Conservation (phyloP, 1,140 invertebrate genomes). For the Lutraria rhynchaena region DNA sequence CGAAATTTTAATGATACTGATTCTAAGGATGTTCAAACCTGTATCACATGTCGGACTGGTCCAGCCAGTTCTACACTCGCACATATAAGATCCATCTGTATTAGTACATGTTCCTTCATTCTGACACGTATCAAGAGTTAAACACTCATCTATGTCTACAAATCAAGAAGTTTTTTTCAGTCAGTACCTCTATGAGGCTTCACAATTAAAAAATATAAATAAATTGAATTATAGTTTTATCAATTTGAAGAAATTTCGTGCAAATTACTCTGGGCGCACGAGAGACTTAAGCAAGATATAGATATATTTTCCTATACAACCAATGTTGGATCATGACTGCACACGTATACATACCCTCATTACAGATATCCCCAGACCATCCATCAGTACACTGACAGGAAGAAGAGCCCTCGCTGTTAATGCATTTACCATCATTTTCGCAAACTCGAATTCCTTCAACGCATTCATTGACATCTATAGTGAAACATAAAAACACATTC, state of each 20-base stretch:
- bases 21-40: neutral
- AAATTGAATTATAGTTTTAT: too few relatives aligned
- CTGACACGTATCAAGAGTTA: neutral
- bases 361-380: slow-evolving; percentile 95
- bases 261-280: too few relatives aligned
- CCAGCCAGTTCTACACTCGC: neutral
- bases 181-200: too few relatives aligned
- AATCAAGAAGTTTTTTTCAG: too few relatives aligned
- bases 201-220: too few relatives aligned
- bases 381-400: slow-evolving; percentile 86
- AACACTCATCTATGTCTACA: neutral
- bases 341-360: slow-evolving; percentile 86
- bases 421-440: slow-evolving; percentile 68
- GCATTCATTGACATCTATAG: slow-evolving; percentile 22
- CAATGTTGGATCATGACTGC: too few relatives aligned
- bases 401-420: slow-evolving; percentile 67
- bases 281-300: too few relatives aligned
- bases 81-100: neutral
- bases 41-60: neutral
- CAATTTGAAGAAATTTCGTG: too few relatives aligned
- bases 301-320: too few relatives aligned
- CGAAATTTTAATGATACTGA: too few relatives aligned
- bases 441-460: neutral
- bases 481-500: too few relatives aligned
- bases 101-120: neutral